Conservation (phyloP, 2,113 vertebrate species). For the Macaca mulatta region DNA sequence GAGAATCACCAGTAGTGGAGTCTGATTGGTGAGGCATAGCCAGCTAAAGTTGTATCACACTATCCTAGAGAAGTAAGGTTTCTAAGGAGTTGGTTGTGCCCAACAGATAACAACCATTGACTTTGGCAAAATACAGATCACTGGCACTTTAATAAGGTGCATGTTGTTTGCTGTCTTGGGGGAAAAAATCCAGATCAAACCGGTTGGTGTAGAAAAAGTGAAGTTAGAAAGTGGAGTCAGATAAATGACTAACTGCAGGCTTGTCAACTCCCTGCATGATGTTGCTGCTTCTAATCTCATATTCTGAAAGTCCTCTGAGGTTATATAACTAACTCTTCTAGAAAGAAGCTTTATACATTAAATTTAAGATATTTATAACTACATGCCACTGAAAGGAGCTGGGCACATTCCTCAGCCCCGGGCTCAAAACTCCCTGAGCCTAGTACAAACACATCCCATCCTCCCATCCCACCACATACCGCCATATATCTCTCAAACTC, state of each 20-base stretch:
- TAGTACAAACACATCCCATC: no score
- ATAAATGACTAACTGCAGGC: background rate
- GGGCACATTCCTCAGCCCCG: no score
- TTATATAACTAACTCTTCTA: background rate
- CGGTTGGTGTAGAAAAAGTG: background rate
- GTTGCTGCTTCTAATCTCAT: background rate
- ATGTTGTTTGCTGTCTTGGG: background rate
- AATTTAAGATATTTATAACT: background rate
- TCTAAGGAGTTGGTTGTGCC: background rate
- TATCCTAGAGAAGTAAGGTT: background rate
- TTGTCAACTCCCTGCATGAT: background rate
- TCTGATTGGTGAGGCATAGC: background rate
- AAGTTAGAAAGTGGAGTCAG: background rate
- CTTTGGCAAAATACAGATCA: background rate
- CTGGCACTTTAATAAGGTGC: background rate
- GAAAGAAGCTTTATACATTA: background rate
- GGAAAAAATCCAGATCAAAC: background rate
- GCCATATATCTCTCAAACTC: no score
- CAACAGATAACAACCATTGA: background rate
- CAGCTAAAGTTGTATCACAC: background rate
- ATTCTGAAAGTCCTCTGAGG: background rate
- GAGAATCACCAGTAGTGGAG: background rate
- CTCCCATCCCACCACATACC: no score
- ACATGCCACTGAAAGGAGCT: background rate
- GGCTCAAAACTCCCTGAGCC: no score